phyloP scores from a whole-genome alignment of 30 jellyfish, hydroid and myxozoan species.

The Aurelia sp. region DNA sequence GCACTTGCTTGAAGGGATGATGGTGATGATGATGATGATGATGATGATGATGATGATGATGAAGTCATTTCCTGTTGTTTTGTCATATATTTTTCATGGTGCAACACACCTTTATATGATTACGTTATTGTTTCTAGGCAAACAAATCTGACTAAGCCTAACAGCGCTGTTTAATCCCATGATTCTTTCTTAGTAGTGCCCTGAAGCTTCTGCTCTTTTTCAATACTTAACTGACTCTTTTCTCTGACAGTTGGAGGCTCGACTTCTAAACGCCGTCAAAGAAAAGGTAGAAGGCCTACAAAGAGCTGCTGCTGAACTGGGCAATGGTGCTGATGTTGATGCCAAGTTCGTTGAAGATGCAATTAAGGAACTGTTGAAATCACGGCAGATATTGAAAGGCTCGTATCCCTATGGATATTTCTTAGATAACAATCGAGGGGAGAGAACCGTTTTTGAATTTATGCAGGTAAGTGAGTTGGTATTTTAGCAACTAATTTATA shows the following conservation, averaged over 20 bases:
- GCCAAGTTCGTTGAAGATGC: constrained; percentile 56
- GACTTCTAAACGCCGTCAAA: constrained; percentile 61
- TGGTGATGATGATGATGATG: too few species aligned
- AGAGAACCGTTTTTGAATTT: constrained; percentile 62
- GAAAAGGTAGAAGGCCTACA: constrained; percentile 60
- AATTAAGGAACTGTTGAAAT: constrained; percentile 60
- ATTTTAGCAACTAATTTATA: neutral
- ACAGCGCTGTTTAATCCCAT: too few species aligned
- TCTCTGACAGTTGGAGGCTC: constrained; percentile 38
- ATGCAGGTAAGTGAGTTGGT: constrained; percentile 61
- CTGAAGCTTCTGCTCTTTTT: neutral
- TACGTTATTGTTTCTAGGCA: too few species aligned
- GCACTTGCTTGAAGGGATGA: too few species aligned
- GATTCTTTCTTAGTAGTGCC: neutral
- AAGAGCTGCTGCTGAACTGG: constrained; percentile 55
- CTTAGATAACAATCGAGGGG: constrained; percentile 55
- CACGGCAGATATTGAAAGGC: constrained; percentile 71
- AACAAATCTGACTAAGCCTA: too few species aligned
- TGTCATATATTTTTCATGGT: too few species aligned
- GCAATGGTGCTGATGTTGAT: constrained; percentile 34
- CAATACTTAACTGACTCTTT: neutral
- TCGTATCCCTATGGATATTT: constrained; percentile 79
- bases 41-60: too few species aligned
- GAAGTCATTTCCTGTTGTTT: too few species aligned
- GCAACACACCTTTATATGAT: too few species aligned